Conservation (phyloP, 2,888 invertebrate genomes). For the Ennomos fuscantarius region DNA sequence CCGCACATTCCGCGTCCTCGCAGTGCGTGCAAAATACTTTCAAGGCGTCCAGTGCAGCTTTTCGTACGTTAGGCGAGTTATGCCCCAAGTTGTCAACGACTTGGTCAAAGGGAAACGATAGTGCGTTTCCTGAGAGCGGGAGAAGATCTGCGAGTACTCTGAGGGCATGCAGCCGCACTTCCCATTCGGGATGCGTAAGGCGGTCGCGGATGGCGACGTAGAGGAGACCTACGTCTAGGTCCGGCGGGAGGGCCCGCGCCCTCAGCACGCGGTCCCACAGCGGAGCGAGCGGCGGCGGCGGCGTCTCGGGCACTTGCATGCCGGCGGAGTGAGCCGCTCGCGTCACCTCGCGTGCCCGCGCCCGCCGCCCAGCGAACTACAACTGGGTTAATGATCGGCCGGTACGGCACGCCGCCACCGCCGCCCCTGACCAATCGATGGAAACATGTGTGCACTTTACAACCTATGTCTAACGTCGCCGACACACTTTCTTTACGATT, state of each 20-base stretch:
- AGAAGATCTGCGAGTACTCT: slow-evolving; percentile 92
- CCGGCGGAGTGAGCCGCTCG: slow-evolving; percentile 58
- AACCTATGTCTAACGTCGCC: slow-evolving; percentile 6
- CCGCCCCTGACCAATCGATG: slow-evolving; percentile 82
- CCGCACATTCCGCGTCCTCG: slow-evolving; percentile 87
- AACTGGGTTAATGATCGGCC: slow-evolving; percentile 85
- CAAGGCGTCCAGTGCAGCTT: slow-evolving; percentile 91
- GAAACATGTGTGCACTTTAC: slow-evolving; percentile 45
- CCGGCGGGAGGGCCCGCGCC: slow-evolving; percentile 89
- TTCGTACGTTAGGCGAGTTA: slow-evolving; percentile 91
- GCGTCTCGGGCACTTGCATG: slow-evolving; percentile 80
- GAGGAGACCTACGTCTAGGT: slow-evolving; percentile 87
- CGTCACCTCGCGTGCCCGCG: slow-evolving; percentile 66
- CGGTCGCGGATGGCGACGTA: slow-evolving; percentile 90
- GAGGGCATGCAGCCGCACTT: slow-evolving; percentile 92
- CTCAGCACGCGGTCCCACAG: slow-evolving; percentile 93
- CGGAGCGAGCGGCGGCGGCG: slow-evolving; percentile 87
- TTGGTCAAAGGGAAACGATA: slow-evolving; percentile 90
- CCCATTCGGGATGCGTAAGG: slow-evolving; percentile 92
- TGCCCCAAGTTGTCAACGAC: slow-evolving; percentile 92
- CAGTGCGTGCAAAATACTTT: slow-evolving; percentile 90
- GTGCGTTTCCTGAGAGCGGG: slow-evolving; percentile 88
- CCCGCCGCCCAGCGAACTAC: slow-evolving; percentile 77
- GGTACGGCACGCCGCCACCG: slow-evolving; percentile 71
- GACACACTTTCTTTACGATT: slow-evolving; percentile 4